Conservation (phyloP, 2,797 vertebrate species). For the Schizopygopsis malacanthus region DNA sequence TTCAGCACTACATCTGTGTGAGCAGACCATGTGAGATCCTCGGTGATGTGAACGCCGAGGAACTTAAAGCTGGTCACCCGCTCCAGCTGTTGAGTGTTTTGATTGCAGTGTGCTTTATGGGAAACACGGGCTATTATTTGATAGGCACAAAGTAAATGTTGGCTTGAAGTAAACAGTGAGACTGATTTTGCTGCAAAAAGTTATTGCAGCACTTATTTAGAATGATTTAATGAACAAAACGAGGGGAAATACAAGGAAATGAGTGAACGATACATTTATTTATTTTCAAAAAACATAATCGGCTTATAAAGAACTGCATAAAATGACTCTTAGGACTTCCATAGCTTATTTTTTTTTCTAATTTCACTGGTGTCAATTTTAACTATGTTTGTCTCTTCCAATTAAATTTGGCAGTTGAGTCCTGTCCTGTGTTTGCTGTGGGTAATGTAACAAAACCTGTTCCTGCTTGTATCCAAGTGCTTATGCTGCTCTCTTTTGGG, state of each 20-base stretch:
- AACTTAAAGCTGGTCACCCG: too few relatives aligned
- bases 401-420: conserved; percentile 4
- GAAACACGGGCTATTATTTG: neutral
- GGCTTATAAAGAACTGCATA: neutral
- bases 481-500: conserved; percentile 35
- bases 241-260: neutral
- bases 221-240: neutral
- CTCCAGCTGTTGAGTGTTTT: neutral
- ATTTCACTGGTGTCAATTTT: neutral
- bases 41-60: too few relatives aligned
- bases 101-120: neutral
- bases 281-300: neutral
- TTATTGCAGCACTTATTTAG: neutral
- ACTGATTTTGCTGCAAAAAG: neutral
- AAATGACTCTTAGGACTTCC: neutral
- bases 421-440: neutral
- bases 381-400: neutral
- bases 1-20: too few relatives aligned
- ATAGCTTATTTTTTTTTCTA: neutral
- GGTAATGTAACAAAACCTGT: neutral
- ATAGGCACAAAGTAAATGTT: neutral
- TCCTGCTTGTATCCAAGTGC: conserved; percentile 9
- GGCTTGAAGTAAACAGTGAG: neutral
- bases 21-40: too few relatives aligned
- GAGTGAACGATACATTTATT: neutral